Conservation (phyloP, 2,888 invertebrate species). For the Ferrisia virgata region DNA sequence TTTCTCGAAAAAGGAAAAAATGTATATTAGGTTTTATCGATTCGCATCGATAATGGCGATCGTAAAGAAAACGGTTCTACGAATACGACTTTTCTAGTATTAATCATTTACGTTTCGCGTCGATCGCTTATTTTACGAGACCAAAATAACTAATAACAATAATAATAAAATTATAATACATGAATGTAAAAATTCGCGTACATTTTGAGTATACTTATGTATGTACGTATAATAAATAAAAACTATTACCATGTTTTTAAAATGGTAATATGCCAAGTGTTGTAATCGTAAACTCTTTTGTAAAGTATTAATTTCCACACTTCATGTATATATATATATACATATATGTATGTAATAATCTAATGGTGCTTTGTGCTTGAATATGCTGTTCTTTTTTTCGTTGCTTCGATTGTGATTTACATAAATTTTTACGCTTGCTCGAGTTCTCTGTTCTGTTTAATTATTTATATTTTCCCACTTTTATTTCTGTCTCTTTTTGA, state of each 20-base stretch:
- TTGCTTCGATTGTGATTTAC: slow-evolving; percentile 11
- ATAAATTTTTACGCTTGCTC: slow-evolving; percentile 21
- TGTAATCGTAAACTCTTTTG: neutral
- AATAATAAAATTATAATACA: neutral
- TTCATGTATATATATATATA: no score
- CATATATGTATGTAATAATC: no score
- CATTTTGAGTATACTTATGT: no score
- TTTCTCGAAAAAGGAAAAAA: neutral
- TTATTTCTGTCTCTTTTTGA: neutral
- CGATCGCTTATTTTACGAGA: neutral
- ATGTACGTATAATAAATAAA: no score
- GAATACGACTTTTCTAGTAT: neutral
- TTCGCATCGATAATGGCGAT: neutral
- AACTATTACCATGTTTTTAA: no score
- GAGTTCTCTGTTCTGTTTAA: neutral
- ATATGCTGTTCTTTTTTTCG: neutral
- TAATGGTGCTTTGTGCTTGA: slow-evolving; percentile 20
- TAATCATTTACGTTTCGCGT: neutral
- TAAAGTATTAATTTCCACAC: slow-evolving; percentile 22
- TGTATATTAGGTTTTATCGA: neutral
- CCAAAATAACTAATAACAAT: no score
- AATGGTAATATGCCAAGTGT: neutral
- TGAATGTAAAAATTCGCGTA: neutral
- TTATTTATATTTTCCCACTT: neutral
- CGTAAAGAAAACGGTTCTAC: neutral